Percentiles rank a stretch among this genome's conserved stretches.
These are phyloP conservation scores for Latrodectus geometricus DNA, from an alignment of 1,140 invertebrate species.

Conservation along the genomic window DNA sequence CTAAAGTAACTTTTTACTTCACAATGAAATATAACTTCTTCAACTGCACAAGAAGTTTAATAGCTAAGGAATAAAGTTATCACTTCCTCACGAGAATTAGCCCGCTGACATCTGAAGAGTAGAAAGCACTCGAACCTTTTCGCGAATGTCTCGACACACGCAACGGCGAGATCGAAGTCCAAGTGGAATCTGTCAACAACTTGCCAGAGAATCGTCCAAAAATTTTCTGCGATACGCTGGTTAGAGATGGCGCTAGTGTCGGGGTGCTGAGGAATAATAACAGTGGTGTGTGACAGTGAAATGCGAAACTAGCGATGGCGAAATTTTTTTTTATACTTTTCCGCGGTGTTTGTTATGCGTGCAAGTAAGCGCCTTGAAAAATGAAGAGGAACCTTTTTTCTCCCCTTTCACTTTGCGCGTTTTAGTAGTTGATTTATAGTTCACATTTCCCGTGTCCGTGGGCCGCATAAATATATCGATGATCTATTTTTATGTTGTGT, in stretches of 20 bases:
- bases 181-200: constrained; percentile 56
- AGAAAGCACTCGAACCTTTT: no score
- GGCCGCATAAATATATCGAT: constrained; percentile 55
- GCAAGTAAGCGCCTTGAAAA: constrained; percentile 53
- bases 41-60: no score
- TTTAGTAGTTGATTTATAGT: constrained; percentile 60
- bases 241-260: constrained; percentile 42
- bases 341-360: constrained; percentile 54
- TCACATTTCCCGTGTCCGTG: constrained; percentile 54
- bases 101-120: no score
- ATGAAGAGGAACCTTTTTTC: constrained; percentile 51
- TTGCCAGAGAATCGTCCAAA: constrained; percentile 13
- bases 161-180: constrained; percentile 49
- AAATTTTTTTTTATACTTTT: constrained; percentile 55
- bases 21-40: no score
- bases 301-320: constrained; percentile 41
- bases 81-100: no score
- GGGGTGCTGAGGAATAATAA: constrained; percentile 49
- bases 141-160: background rate
- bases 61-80: no score
- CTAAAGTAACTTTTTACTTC: no score
- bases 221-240: background rate
- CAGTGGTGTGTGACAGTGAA: constrained; percentile 53
- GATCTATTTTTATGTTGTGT: constrained; percentile 42
- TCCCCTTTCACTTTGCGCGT: constrained; percentile 45